phyloP scores from a whole-genome alignment of 1,140 invertebrate genomes.

The Pogonus chalceus region DNA sequence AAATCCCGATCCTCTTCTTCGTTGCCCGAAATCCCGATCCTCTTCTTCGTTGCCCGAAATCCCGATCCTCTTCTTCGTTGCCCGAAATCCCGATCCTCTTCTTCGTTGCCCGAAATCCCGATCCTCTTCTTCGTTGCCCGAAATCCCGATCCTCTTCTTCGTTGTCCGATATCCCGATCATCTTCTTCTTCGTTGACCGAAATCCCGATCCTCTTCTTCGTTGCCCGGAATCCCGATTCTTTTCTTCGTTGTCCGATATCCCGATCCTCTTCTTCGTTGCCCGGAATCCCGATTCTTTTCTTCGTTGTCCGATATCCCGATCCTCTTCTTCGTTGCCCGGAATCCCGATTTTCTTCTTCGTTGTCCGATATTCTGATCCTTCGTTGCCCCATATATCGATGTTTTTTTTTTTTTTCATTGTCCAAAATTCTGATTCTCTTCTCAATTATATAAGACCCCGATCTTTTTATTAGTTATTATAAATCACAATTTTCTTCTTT shows the following conservation, averaged over 20 bases:
- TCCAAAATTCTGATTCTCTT: no score
- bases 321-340: not conserved
- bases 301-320: not conserved
- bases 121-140: not conserved
- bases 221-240: not conserved
- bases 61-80: not conserved
- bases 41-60: no score
- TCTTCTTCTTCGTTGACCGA: not conserved
- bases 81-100: not conserved
- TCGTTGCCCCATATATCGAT: no score
- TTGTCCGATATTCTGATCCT: not conserved
- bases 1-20: no score
- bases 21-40: no score
- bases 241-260: not conserved
- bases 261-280: not conserved
- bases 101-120: not conserved
- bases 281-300: not conserved
- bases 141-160: not conserved
- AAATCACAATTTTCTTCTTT: no score
- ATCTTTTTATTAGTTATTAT: no score
- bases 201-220: not conserved
- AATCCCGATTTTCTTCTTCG: not conserved
- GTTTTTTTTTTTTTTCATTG: no score
- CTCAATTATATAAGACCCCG: no score
- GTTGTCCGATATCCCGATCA: not conserved